Percentiles rank a stretch among this genome's conserved stretches.
These are phyloP conservation scores for Hemiscyllium ocellatum DNA, from an alignment of 2,113 vertebrate genomes.

Conservation along the genomic window DNA sequence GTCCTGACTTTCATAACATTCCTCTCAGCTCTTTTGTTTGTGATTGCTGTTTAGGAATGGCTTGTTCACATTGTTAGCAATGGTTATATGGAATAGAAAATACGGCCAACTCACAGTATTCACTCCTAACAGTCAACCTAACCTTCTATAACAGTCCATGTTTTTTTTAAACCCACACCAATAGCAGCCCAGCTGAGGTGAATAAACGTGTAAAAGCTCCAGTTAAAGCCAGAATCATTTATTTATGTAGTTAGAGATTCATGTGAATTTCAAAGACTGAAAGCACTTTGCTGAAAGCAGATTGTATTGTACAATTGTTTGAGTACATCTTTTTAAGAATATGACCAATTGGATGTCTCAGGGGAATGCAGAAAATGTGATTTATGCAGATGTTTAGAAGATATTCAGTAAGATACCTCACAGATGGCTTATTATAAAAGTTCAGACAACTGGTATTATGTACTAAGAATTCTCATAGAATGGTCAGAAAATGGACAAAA, in stretches of 20 bases:
- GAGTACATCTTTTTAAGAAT: background rate
- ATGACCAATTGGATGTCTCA: background rate
- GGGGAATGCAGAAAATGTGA: background rate
- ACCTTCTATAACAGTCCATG: background rate
- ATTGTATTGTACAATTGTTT: background rate
- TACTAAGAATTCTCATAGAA: background rate
- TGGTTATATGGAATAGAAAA: background rate
- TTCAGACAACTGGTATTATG: background rate
- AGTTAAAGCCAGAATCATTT: background rate
- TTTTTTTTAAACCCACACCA: background rate
- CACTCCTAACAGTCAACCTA: background rate
- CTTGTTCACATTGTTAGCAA: background rate
- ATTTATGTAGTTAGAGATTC: background rate
- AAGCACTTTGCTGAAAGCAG: background rate
- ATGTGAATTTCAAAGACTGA: background rate
- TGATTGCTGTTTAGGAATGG: background rate
- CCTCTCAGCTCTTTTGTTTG: background rate
- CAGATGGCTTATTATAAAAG: background rate
- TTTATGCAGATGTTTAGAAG: background rate
- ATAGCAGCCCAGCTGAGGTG: background rate
- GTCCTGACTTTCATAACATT: background rate
- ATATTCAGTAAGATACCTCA: background rate
- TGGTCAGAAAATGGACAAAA: background rate
- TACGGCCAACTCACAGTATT: background rate
- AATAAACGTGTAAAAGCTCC: background rate